Base-by-base conservation (phyloP, 2,113 vertebrate genomes). In the Ciconia stormi region DNA sequence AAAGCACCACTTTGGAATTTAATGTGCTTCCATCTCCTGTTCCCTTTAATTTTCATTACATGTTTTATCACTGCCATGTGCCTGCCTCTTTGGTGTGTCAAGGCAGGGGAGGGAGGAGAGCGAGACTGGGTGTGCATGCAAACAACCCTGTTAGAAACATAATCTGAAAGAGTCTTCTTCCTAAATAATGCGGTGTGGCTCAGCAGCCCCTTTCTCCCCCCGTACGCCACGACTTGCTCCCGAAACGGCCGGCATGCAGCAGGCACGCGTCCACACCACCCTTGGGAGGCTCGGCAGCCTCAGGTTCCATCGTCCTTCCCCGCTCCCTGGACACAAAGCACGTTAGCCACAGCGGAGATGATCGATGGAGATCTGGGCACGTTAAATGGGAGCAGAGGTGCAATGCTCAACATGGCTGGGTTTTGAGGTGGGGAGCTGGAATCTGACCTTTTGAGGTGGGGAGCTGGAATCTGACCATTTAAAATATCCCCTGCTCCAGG, bases 341-440 rank as follows among this genome's bases (percentile, higher is more conserved):
- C 63, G 13, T 30, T 46, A 9, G 53, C 18, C 32, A 2, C 0
- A 0, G 25, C 0, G 1, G n/a, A 0, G 36, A 3, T 6, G 29
- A 20, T 17, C 0, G 1, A 1, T 32, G 46, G 36, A 65, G 78
- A 20, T 23, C 29, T 26, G 78, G 47, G 52, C 32, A 23, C 3
- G 0, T 5, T 11, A 19, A 62, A 7, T 3, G 52, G 47, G 59
- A 56, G 47, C 72, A 36, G 71, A 73, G 69, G 10, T 26, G 71
- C 42, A 50, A 4, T 0, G 20, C 50, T 83, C 82, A 36, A 3
- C 49, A 8, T 4, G 3, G 44, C 20, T 79, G 80, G 29, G 29
- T 6, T 46, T 15, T 14, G 62, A 59, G 27, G 22, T 42, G 36
- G 29, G 27, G 14, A 80, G 61, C 55, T 56, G 66, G 16, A 34